Evolutionary conservation across 2,797 vertebrate species (phyloP).

Genomic region (Galaxias olidus): DNA sequence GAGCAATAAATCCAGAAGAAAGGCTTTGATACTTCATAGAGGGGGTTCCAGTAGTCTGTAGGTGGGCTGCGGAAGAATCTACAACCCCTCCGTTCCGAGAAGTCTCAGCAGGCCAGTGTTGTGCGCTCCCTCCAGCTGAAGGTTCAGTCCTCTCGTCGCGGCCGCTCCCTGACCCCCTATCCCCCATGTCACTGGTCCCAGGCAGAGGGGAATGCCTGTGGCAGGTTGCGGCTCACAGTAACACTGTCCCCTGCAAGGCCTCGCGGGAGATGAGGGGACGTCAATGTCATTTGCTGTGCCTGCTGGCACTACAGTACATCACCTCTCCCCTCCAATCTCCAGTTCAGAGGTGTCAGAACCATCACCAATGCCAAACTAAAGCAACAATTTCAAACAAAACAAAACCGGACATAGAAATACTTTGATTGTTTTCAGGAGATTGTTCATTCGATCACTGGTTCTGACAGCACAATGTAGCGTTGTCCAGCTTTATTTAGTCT

Average conservation of each 20-base stretch:
- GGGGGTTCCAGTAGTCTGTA: not conserved
- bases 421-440: conserved; percentile 65
- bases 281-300: not conserved
- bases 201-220: conserved; percentile 30
- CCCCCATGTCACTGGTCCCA: conserved; percentile 13
- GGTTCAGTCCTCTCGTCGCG: conserved; percentile 33
- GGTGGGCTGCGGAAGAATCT: conserved; percentile 22
- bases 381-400: conserved; percentile 42
- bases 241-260: conserved; percentile 52
- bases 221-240: conserved; percentile 29
- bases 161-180: not conserved
- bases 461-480: conserved; percentile 42
- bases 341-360: conserved; percentile 31
- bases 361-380: conserved; percentile 23
- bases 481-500: conserved; percentile 13
- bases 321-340: conserved; percentile 23
- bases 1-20: conserved; percentile 45
- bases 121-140: conserved; percentile 24
- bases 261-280: conserved; percentile 47
- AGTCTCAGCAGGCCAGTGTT: conserved; percentile 45
- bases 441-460: conserved; percentile 57
- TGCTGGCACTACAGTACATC: not conserved
- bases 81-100: conserved; percentile 46
- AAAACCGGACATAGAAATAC: conserved; percentile 42
- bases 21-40: conserved; percentile 61